phyloP scores from a whole-genome alignment of 1,140 invertebrate genomes.

The Leptinotarsa defecta region DNA sequence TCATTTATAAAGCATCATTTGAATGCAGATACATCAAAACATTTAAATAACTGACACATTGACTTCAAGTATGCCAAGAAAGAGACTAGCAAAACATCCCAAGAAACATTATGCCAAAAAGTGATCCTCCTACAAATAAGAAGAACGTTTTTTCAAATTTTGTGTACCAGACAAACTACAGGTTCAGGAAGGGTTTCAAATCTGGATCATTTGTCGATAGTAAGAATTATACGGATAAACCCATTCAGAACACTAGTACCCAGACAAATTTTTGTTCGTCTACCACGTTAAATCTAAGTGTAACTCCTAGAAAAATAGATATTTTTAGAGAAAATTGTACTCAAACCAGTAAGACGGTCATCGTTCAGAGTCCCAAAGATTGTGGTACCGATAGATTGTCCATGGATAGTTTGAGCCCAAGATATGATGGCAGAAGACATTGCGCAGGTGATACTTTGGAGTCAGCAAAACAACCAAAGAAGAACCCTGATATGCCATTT shows the following conservation, averaged over 20 bases:
- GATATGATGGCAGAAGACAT: not conserved
- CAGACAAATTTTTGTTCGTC: not conserved
- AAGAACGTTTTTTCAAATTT: slow-evolving; percentile 20
- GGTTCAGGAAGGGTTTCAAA: slow-evolving; percentile 7
- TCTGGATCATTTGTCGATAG: slow-evolving; percentile 16
- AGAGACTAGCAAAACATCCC: not conserved
- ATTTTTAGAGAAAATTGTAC: slow-evolving; percentile 21
- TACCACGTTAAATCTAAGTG: not conserved
- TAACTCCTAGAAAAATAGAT: slow-evolving; percentile 2
- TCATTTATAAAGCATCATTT: no score
- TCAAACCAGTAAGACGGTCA: not conserved
- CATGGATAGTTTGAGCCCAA: not conserved
- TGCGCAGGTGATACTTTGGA: not conserved
- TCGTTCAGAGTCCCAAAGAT: not conserved
- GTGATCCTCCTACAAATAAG: slow-evolving; percentile 12
- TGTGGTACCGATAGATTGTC: not conserved
- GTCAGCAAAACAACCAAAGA: not conserved
- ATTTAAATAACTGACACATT: not conserved
- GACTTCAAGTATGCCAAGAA: not conserved
- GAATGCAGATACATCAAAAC: not conserved
- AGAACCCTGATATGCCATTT: not conserved
- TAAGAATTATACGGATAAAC: not conserved
- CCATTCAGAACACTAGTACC: not conserved
- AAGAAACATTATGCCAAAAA: slow-evolving; percentile 9
- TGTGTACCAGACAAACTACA: slow-evolving; percentile 16